Percentiles rank a stretch among this genome's conserved stretches.
These are phyloP conservation scores for Dinomys branickii DNA, from an alignment of 2,113 vertebrate genomes.

Conservation along the genomic window DNA sequence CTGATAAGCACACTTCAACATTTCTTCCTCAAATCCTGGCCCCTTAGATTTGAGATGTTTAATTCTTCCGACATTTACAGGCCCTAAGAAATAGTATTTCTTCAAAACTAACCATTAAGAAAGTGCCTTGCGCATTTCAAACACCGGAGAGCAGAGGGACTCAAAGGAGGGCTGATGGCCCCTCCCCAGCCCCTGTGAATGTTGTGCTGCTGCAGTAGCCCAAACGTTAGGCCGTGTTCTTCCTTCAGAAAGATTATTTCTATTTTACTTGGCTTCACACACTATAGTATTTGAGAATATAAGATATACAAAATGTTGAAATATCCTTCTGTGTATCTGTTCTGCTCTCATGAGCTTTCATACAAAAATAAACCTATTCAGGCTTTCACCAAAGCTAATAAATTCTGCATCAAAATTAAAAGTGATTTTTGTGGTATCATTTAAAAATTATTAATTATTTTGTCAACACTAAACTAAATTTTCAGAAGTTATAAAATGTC, in stretches of 20 bases:
- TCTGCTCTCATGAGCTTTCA: background rate
- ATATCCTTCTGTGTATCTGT: conserved; percentile 18
- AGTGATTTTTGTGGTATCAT: background rate
- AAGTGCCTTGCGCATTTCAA: background rate
- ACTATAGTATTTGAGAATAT: conserved; percentile 28
- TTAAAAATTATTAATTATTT: background rate
- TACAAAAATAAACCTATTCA: conserved; percentile 32
- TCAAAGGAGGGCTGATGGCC: background rate
- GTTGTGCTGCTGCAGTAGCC: background rate
- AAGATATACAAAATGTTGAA: background rate
- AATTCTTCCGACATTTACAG: background rate
- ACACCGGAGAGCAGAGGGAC: background rate
- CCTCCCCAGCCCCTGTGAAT: background rate
- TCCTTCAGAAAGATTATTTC: conserved; percentile 42
- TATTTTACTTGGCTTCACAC: conserved; percentile 43
- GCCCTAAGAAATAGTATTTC: background rate
- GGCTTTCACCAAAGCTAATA: background rate
- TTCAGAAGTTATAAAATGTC: conserved; percentile 28
- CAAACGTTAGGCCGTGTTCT: background rate
- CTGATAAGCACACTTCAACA: background rate
- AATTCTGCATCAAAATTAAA: background rate
- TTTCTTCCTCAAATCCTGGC: background rate
- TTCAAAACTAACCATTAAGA: conserved; percentile 42
- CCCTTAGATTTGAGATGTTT: background rate
- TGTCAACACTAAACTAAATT: background rate